Percentiles rank a stretch among this genome's conserved stretches.
Conservation (phyloP, 2,888 invertebrate genomes). For the Teinopalpus imperialis region DNA sequence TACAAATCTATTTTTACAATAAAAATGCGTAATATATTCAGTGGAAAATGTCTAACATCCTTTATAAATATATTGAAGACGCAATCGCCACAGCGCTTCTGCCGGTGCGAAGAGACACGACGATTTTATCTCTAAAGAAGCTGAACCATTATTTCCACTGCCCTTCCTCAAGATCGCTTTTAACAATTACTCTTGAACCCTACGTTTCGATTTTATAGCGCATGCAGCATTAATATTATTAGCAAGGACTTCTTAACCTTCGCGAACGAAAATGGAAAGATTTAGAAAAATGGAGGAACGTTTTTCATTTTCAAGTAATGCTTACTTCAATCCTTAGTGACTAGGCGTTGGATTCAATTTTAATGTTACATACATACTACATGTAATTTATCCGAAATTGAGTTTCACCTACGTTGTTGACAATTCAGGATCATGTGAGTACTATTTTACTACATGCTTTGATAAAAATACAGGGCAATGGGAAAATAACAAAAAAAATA, state of each 20-base stretch:
- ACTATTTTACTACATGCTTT: no score
- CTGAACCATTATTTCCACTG: conserved; percentile 54
- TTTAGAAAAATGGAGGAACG: no score
- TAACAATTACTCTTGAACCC: conserved; percentile 39
- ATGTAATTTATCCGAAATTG: no score
- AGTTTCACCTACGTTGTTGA: no score
- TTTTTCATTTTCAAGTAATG: conserved; percentile 5
- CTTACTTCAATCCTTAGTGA: no score
- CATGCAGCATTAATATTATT: conserved; percentile 23
- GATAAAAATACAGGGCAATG: no score
- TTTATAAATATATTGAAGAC: conserved; percentile 29
- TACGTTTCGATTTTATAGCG: conserved; percentile 26
- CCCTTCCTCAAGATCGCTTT: conserved; percentile 39
- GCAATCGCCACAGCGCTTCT: conserved; percentile 30
- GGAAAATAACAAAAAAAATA: no score
- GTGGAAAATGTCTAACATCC: conserved; percentile 16
- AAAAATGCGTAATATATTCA: background rate
- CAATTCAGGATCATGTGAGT: no score
- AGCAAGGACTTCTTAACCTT: conserved; percentile 15
- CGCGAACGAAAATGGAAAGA: conserved; percentile 9
- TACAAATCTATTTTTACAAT: no score
- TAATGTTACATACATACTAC: no score
- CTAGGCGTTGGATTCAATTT: no score
- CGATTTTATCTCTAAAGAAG: conserved; percentile 55
- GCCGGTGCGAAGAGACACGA: conserved; percentile 41